Percentiles rank a stretch among this genome's conserved stretches.
These are phyloP conservation scores for Atta cephalotes DNA, from an alignment of 1,140 invertebrate species.

Conservation along the genomic window DNA sequence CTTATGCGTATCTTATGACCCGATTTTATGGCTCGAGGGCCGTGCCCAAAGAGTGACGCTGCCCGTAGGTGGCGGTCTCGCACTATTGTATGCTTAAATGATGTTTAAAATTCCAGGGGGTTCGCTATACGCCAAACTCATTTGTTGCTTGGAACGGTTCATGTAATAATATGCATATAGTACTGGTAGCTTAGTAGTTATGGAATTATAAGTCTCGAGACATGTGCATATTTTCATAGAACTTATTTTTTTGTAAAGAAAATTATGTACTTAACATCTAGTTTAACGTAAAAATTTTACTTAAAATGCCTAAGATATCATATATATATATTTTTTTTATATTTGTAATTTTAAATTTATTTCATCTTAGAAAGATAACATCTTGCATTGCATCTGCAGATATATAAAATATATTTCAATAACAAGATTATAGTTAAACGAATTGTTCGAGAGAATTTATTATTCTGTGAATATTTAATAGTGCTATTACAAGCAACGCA, in stretches of 20 bases:
- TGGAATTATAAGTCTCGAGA: neutral
- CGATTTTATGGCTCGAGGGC: constrained; percentile 67
- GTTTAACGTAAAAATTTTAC: neutral
- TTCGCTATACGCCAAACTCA: constrained; percentile 10
- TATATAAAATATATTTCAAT: constrained; percentile 54
- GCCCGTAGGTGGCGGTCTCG: constrained; percentile 70
- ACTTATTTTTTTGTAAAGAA: neutral
- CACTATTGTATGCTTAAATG: constrained; percentile 65
- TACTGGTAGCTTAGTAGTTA: neutral
- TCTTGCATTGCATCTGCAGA: no score
- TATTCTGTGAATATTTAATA: constrained; percentile 29
- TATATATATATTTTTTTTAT: no score
- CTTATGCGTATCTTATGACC: constrained; percentile 73
- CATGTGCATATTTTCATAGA: neutral
- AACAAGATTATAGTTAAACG: neutral
- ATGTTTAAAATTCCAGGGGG: constrained; percentile 44
- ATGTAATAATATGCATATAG: neutral
- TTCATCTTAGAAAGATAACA: no score
- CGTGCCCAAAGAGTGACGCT: constrained; percentile 58
- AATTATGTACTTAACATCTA: neutral
- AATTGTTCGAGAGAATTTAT: constrained; percentile 18
- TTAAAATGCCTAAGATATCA: neutral
- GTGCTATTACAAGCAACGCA: constrained; percentile 18
- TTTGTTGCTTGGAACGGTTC: neutral
- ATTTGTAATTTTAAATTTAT: no score